These are phyloP conservation scores for Globia sparganii DNA, from an alignment of 2,888 invertebrate species.

Conservation along the genomic window DNA sequence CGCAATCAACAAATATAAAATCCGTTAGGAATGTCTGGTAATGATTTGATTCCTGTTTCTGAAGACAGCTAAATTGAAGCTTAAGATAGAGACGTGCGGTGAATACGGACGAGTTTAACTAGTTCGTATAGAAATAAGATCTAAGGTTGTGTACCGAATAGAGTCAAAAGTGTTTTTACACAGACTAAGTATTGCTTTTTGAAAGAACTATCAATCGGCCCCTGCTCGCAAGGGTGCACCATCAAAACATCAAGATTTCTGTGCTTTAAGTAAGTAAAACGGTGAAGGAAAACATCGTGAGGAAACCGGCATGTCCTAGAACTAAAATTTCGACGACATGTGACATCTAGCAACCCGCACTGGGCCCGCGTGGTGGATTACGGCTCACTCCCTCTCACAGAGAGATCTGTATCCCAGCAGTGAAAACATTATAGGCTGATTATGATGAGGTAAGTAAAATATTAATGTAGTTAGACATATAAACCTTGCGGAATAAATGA, in stretches of 20 bases:
- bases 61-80: slow-evolving; percentile 21
- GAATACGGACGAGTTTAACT: slow-evolving; percentile 41
- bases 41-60: slow-evolving; percentile 30
- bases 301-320: no score
- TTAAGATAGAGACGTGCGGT: slow-evolving; percentile 22
- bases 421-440: no score
- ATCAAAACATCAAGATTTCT: not conserved
- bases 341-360: no score
- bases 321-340: no score
- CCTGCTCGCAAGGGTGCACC: not conserved
- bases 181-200: not conserved
- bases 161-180: not conserved
- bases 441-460: no score
- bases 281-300: no score
- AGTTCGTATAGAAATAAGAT: slow-evolving; percentile 42
- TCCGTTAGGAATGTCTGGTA: slow-evolving; percentile 40
- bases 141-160: slow-evolving; percentile 11
- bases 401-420: no score
- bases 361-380: no score
- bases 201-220: not conserved
- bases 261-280: no score
- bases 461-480: not conserved
- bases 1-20: slow-evolving; percentile 6
- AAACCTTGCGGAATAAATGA: not conserved
- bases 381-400: no score